Conservation (phyloP, 2,888 invertebrate genomes). For the Agapostemon virescens region DNA sequence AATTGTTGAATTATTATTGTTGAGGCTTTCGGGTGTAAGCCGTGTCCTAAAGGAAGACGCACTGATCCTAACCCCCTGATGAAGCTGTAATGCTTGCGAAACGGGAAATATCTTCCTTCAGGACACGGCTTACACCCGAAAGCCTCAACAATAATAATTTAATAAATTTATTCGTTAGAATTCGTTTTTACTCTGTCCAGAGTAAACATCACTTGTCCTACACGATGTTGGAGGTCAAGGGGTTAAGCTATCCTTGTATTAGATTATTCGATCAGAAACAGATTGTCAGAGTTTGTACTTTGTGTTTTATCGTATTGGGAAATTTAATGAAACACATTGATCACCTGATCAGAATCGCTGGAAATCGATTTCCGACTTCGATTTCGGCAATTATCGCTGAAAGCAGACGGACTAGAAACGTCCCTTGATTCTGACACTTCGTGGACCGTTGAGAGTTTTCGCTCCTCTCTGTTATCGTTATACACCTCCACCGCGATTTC, state of each 20-base stretch:
- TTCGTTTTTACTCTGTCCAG: too few relatives aligned
- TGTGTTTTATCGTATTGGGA: not conserved
- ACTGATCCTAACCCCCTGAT: too few relatives aligned
- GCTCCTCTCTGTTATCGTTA: constrained; percentile 52
- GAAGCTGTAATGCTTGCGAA: too few relatives aligned
- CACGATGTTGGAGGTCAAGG: too few relatives aligned
- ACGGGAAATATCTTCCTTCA: too few relatives aligned
- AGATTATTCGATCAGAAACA: not conserved
- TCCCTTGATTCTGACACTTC: constrained; percentile 68
- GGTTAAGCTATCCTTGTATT: not conserved
- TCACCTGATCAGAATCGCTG: constrained; percentile 59
- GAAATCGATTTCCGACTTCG: constrained; percentile 48
- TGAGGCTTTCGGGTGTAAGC: too few relatives aligned
- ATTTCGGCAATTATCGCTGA: constrained; percentile 47
- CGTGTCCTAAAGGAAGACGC: too few relatives aligned
- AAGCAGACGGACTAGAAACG: constrained; percentile 55
- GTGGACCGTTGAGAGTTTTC: constrained; percentile 67
- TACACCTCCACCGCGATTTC: constrained; percentile 71
- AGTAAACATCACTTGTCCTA: too few relatives aligned
- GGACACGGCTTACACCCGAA: too few relatives aligned
- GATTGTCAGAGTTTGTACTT: constrained; percentile 15
- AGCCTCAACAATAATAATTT: too few relatives aligned
- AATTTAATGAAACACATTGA: constrained; percentile 36
- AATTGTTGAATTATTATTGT: too few relatives aligned
- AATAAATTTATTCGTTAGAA: too few relatives aligned